Conservation (phyloP, 2,113 vertebrate species). For the Podarcis raffonei region DNA sequence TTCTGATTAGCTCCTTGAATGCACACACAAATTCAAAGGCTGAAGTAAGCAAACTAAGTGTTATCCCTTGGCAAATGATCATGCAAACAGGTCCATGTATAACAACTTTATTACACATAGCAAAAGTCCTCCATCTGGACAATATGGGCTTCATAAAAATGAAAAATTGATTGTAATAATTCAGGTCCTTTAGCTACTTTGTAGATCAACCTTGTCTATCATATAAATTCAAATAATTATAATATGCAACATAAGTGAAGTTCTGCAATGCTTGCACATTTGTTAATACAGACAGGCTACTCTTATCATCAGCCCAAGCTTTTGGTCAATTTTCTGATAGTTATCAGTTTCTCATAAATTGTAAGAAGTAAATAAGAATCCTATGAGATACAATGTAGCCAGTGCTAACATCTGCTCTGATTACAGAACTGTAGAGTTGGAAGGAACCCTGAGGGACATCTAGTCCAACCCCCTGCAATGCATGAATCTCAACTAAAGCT, state of each 20-base stretch:
- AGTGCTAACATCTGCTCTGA: slow-evolving; percentile 13
- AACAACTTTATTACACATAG: neutral
- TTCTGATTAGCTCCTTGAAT: neutral
- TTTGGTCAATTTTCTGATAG: neutral
- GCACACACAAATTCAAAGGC: neutral
- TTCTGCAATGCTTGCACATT: neutral
- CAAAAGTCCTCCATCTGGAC: neutral
- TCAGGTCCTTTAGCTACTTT: neutral
- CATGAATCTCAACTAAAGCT: too few relatives aligned
- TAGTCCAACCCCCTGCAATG: too few relatives aligned
- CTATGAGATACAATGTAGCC: neutral
- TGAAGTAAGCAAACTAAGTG: neutral
- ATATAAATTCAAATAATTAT: neutral
- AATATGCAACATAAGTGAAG: neutral
- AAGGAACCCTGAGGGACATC: too few relatives aligned
- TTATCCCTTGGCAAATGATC: neutral
- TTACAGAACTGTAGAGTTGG: too few relatives aligned
- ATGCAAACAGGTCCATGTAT: neutral
- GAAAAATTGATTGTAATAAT: neutral
- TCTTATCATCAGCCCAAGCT: neutral
- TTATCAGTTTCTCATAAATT: neutral
- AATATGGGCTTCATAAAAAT: neutral
- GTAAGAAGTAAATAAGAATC: neutral
- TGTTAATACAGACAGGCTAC: neutral
- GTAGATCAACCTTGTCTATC: neutral